Conservation (phyloP, 1,140 invertebrate species). For the Brachionus sp. region DNA sequence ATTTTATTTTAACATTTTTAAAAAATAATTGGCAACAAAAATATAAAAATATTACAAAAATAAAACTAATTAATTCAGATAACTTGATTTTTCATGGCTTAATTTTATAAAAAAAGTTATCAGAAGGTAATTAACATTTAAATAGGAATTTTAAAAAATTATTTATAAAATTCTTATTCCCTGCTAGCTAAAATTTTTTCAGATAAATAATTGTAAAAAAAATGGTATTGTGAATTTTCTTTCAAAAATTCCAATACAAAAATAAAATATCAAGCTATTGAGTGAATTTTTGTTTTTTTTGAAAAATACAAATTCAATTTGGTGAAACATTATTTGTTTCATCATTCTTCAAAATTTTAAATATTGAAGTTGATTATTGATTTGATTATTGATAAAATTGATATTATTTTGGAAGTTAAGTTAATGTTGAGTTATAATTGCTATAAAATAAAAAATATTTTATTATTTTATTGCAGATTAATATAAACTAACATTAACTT, state of each 20-base stretch:
- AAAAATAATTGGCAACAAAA: not conserved
- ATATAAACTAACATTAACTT: not conserved
- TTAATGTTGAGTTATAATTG: not conserved
- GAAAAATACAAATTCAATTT: no score
- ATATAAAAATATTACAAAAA: no score
- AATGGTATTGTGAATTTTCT: no score
- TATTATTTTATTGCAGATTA: not conserved
- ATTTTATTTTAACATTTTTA: not conserved
- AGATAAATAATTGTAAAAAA: not conserved
- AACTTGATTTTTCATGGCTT: not conserved
- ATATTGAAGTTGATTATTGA: no score
- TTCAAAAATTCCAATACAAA: no score
- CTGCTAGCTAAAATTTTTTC: not conserved
- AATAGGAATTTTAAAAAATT: not conserved
- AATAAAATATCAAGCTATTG: no score
- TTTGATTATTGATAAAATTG: no score
- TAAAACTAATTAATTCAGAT: not conserved
- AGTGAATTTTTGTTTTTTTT: no score
- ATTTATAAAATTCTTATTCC: not conserved
- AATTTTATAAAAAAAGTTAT: not conserved
- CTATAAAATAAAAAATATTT: not conserved
- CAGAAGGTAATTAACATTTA: not conserved
- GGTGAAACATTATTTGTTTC: no score
- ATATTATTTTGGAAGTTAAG: not conserved
- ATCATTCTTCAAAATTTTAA: no score